Base-by-base conservation (phyloP, 1,140 invertebrate species). In the Frieseomelitta varia region DNA sequence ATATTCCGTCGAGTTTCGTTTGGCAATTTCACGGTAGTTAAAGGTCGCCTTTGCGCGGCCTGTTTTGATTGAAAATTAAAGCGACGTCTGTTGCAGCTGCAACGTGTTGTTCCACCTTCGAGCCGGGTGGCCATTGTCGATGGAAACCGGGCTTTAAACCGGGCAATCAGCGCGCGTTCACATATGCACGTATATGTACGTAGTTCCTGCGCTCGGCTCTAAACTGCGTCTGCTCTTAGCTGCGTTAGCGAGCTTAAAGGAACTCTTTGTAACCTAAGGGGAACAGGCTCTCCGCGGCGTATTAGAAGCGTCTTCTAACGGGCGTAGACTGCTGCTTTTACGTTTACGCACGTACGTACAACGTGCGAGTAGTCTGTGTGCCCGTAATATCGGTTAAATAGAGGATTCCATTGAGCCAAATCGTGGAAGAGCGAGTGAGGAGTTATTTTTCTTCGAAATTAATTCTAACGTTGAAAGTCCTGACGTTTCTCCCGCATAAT, bases 71-170 rank as follows among this genome's bases (percentile, higher is more conserved):
- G 79, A 63, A 81, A 81, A 81, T 72, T 72, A 63, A 74, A 74
- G 71, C 39, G 27, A n/a, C 68, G 79, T 24, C 51, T 74, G 79
- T 81, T 53, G 39, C 19, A 30, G 34, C 27, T 51, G 69, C 39
- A 39, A 81, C 39, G 39, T 47, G 39, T 81, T 72, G n/a, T 63
- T 21, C 19, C 27, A 14, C 27, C 39, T 39, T 27, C 19, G 39
- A 47, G 47, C 19, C 47, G 56, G 27, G 21, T 55, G 51, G 82
- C 79, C 34, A 90, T 90, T 89, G 81, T 88, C 87, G 71, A 85
- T 90, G 67, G 81, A 85, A 89, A 90, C 82, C 85, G 84, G 78
- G 30, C 67, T 87, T 87, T 81, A 77, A 87, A 81, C 85, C 55
- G 75, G 39, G 78, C 88, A 90, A 86, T 89, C 89, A 86, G 89